A percentile compares a stretch with the other conserved stretches of the same genome.
phyloP scores from a whole-genome alignment of 2,797 vertebrate species.

The Silurus aristotelis region DNA sequence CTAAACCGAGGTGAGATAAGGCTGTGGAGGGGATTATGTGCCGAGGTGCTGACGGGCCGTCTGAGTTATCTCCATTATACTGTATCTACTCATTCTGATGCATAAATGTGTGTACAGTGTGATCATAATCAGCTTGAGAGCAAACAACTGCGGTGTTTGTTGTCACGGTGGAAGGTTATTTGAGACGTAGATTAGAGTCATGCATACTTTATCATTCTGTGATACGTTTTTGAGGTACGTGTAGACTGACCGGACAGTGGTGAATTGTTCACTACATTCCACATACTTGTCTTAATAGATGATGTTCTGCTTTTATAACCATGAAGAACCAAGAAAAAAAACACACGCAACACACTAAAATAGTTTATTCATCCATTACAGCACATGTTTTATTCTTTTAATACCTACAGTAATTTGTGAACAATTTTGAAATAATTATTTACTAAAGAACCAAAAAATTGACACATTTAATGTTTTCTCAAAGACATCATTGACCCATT shows the following conservation, averaged over 20 bases:
- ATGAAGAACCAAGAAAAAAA: background rate
- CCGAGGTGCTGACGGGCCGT: background rate
- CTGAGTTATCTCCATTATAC: background rate
- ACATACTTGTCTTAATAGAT: background rate
- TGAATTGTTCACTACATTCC: too few species aligned
- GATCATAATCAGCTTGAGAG: background rate
- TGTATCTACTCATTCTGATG: background rate
- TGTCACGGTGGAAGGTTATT: background rate
- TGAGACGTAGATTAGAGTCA: background rate
- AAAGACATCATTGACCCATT: too few species aligned
- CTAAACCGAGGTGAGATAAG: constrained; percentile 11
- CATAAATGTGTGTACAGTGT: background rate
- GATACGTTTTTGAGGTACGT: too few species aligned
- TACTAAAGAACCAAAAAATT: background rate
- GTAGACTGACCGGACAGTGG: background rate
- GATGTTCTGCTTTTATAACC: background rate
- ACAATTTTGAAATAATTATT: background rate
- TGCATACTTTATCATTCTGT: background rate
- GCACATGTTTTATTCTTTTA: background rate
- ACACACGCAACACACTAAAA: background rate
- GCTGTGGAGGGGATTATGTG: background rate
- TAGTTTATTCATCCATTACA: background rate
- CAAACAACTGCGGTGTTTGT: background rate
- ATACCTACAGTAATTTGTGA: background rate
- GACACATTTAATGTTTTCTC: too few species aligned